phyloP scores from a whole-genome alignment of 2,113 vertebrate genomes.

The Colinus virginianus region DNA sequence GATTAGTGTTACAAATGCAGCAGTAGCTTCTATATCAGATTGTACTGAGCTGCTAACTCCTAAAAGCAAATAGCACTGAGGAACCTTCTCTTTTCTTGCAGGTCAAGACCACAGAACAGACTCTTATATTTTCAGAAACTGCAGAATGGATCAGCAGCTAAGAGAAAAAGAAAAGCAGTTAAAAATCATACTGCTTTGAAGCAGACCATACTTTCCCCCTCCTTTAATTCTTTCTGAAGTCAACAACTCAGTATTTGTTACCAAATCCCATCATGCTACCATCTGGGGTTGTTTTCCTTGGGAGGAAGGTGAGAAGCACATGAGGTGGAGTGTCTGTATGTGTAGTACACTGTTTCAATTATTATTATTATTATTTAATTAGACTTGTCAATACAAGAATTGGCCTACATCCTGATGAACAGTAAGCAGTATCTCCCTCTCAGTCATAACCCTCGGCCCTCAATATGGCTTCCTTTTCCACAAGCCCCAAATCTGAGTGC shows the following conservation, averaged over 20 bases:
- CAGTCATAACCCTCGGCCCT: neutral
- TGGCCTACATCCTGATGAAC: neutral
- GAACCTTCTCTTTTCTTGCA: neutral
- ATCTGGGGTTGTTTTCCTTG: neutral
- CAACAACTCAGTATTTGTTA: neutral
- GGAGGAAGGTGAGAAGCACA: neutral
- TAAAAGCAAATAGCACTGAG: neutral
- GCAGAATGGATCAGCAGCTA: neutral
- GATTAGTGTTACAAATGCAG: neutral
- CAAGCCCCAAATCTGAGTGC: neutral
- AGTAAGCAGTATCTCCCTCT: neutral
- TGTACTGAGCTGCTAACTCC: neutral
- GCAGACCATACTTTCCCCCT: neutral
- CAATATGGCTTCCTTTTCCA: neutral
- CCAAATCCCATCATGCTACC: neutral
- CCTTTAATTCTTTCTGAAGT: neutral
- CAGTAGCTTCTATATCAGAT: accelerated
- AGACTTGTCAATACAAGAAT: neutral
- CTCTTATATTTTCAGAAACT: neutral
- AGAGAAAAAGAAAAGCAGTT: neutral
- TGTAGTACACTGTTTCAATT: neutral
- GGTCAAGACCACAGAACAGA: neutral
- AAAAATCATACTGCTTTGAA: neutral
- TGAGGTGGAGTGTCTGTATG: neutral
- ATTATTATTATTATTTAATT: neutral